Evolutionary conservation across 2,888 invertebrate genomes (phyloP).

Genomic region (Parasteatoda lunata): DNA sequence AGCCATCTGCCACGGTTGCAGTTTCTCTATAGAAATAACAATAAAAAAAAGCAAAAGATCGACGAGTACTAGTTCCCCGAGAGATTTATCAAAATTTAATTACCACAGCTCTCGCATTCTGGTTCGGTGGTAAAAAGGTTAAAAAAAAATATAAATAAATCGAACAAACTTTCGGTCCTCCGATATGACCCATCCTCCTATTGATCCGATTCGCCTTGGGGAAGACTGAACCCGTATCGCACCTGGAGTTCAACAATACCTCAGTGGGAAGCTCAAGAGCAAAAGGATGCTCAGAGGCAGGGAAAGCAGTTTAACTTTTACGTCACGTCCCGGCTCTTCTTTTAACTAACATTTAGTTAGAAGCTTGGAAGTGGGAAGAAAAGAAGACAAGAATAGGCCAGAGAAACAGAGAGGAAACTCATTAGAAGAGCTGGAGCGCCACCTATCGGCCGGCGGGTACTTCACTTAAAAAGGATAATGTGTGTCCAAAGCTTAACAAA

Average conservation of each 20-base stretch:
- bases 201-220: slow-evolving; percentile 20
- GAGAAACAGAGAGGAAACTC: slow-evolving; percentile 37
- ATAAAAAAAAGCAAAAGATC: slow-evolving; percentile 10
- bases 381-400: slow-evolving; percentile 6
- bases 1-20: slow-evolving; percentile 36
- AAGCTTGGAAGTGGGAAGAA: slow-evolving; percentile 16
- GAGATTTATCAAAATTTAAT: slow-evolving; percentile 33
- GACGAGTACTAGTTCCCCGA: slow-evolving; percentile 8
- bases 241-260: neutral
- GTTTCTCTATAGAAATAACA: neutral
- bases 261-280: slow-evolving; percentile 3
- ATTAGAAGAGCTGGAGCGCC: slow-evolving; percentile 46
- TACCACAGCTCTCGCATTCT: slow-evolving; percentile 1
- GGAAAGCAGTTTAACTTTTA: slow-evolving; percentile 14
- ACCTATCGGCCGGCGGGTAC: slow-evolving; percentile 29
- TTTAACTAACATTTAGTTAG: slow-evolving; percentile 25
- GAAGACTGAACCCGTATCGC: neutral
- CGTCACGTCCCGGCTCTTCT: slow-evolving; percentile 44
- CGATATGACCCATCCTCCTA: slow-evolving; percentile 19
- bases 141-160: neutral
- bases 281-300: neutral
- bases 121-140: neutral
- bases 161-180: neutral
- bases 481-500: slow-evolving; percentile 41
- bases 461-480: slow-evolving; percentile 50